phyloP scores from a whole-genome alignment of 2,888 invertebrate genomes.

The Lithophane socia region DNA sequence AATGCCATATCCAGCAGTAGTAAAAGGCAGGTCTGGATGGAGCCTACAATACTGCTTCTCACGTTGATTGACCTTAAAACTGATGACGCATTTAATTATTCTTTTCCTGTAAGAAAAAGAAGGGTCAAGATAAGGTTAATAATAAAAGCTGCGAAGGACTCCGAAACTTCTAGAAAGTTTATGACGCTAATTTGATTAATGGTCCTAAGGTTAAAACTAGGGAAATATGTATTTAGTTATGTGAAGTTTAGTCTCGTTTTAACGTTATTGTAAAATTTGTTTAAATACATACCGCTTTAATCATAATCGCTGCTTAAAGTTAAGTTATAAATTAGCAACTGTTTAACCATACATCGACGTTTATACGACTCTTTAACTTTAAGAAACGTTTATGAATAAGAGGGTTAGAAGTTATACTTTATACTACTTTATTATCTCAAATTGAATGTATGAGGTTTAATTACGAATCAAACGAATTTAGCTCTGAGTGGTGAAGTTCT shows the following conservation, averaged over 20 bases:
- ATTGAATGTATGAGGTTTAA: background rate
- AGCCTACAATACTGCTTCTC: background rate
- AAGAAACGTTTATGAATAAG: no score
- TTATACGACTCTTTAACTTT: no score
- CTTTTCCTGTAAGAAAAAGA: background rate
- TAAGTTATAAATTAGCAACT: no score
- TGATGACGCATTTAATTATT: background rate
- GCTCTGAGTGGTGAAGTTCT: no score
- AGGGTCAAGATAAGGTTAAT: background rate
- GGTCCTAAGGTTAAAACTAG: background rate
- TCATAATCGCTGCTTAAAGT: no score
- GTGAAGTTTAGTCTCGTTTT: background rate
- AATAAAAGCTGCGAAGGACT: background rate
- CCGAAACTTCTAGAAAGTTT: background rate
- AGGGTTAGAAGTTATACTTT: background rate
- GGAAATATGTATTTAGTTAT: background rate
- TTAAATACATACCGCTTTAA: no score
- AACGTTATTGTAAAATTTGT: no score
- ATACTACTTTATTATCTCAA: background rate
- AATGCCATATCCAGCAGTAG: no score
- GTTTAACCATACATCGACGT: no score
- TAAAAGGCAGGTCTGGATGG: background rate
- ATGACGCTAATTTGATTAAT: background rate
- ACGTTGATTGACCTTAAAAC: background rate
- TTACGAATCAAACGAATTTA: background rate